Conservation (phyloP, 2,797 vertebrate genomes). For the Protonibea diacanthus region DNA sequence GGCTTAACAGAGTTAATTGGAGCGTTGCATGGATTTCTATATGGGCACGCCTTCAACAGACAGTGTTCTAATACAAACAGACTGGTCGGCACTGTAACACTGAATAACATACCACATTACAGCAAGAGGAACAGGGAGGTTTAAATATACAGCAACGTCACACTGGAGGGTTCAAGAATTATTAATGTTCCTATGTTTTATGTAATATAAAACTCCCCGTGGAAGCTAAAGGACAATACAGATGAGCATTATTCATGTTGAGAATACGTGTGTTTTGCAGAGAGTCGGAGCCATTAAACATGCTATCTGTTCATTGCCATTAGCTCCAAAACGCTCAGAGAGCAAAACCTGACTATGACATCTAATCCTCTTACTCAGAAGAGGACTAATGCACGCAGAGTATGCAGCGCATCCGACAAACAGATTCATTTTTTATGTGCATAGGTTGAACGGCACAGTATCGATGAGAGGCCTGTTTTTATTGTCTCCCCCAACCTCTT, state of each 20-base stretch:
- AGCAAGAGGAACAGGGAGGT: slow-evolving; percentile 36
- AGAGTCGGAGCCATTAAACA: slow-evolving; percentile 74
- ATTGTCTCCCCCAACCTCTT: slow-evolving; percentile 53
- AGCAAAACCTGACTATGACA: slow-evolving; percentile 76
- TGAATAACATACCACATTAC: slow-evolving; percentile 55
- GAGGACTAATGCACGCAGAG: slow-evolving; percentile 72
- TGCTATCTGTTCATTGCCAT: slow-evolving; percentile 78
- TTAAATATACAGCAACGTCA: slow-evolving; percentile 47
- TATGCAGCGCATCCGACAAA: slow-evolving; percentile 51
- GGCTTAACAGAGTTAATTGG: slow-evolving; percentile 55
- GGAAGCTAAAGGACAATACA: slow-evolving; percentile 55
- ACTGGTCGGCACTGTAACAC: slow-evolving; percentile 47
- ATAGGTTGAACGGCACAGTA: slow-evolving; percentile 39
- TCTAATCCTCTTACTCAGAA: slow-evolving; percentile 80
- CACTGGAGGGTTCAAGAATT: slow-evolving; percentile 59
- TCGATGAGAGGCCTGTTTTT: slow-evolving; percentile 50
- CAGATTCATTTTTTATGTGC: slow-evolving; percentile 62
- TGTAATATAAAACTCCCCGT: slow-evolving; percentile 62
- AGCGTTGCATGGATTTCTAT: slow-evolving; percentile 56
- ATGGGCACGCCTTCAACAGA: slow-evolving; percentile 50
- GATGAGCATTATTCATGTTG: slow-evolving; percentile 67
- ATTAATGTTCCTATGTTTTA: slow-evolving; percentile 74
- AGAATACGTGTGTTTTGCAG: slow-evolving; percentile 61
- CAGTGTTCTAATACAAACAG: slow-evolving; percentile 60
- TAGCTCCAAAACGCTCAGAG: slow-evolving; percentile 70